Evolutionary conservation across 2,888 invertebrate genomes (phyloP).

Genomic region (Erebia palarica): DNA sequence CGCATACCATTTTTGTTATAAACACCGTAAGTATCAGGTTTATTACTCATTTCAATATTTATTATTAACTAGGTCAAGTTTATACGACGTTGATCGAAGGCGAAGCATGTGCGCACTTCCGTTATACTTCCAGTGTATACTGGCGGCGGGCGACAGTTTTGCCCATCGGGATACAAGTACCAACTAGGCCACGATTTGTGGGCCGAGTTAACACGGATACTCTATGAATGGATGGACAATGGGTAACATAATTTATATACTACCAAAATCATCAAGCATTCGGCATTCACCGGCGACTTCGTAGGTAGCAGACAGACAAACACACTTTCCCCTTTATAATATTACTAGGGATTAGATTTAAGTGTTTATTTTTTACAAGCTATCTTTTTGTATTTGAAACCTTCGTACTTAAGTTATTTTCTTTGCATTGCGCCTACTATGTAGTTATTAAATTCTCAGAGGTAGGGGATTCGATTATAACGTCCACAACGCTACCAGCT

Average conservation of each 20-base stretch:
- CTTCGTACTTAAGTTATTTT: no score
- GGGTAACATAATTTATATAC: conserved; percentile 16
- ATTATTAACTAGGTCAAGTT: conserved; percentile 19
- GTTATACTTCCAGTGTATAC: conserved; percentile 74
- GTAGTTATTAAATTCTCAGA: no score
- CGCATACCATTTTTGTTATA: background rate
- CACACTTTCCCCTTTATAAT: no score
- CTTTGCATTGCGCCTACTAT: no score
- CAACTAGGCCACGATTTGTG: conserved; percentile 55
- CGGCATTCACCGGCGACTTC: background rate
- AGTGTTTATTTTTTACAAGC: no score
- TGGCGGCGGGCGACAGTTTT: conserved; percentile 79
- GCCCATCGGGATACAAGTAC: conserved; percentile 65
- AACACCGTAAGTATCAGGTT: background rate
- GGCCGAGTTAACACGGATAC: conserved; percentile 51
- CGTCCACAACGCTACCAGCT: no score
- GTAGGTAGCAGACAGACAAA: no score
- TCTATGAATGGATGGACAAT: conserved; percentile 49
- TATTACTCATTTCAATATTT: background rate
- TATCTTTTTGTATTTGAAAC: no score
- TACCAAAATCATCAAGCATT: background rate
- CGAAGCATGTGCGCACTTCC: conserved; percentile 67
- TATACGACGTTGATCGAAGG: conserved; percentile 32
- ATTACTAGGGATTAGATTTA: no score
- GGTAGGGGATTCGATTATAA: no score